phyloP scores from a whole-genome alignment of 2,113 vertebrate genomes.

The Chaetodon trifascialis region DNA sequence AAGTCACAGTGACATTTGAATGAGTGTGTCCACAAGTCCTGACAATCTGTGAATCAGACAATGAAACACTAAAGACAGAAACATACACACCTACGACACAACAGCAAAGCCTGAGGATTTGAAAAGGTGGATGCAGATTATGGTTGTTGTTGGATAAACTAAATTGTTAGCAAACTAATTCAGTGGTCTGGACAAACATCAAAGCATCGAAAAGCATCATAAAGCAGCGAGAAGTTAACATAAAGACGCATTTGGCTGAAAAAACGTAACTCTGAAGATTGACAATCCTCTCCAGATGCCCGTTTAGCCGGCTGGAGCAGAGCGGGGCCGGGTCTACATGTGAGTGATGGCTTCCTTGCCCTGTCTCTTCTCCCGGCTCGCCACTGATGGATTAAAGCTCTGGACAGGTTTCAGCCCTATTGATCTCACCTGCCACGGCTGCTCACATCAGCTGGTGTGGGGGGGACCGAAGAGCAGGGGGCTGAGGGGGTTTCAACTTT shows the following conservation, averaged over 20 bases:
- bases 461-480: conserved; percentile 16
- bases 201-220: neutral
- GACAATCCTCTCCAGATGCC: conserved; percentile 57
- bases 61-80: neutral
- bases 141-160: neutral
- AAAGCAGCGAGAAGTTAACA: neutral
- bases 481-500: conserved; percentile 23
- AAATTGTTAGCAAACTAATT: no score
- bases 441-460: conserved; percentile 66
- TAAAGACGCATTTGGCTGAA: conserved; percentile 3
- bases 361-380: conserved; percentile 67
- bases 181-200: no score
- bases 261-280: conserved; percentile 41
- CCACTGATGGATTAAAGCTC: conserved; percentile 78
- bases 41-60: no score
- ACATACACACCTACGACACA: neutral
- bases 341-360: conserved; percentile 75
- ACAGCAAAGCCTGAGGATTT: neutral
- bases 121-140: neutral
- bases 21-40: no score
- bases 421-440: conserved; percentile 77
- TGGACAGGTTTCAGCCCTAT: conserved; percentile 79
- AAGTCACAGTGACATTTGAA: no score
- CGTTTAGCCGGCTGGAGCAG: conserved; percentile 66
- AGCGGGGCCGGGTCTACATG: conserved; percentile 11